Evolutionary conservation across 2,888 invertebrate species (phyloP).

Genomic region (Thelaira solivaga): DNA sequence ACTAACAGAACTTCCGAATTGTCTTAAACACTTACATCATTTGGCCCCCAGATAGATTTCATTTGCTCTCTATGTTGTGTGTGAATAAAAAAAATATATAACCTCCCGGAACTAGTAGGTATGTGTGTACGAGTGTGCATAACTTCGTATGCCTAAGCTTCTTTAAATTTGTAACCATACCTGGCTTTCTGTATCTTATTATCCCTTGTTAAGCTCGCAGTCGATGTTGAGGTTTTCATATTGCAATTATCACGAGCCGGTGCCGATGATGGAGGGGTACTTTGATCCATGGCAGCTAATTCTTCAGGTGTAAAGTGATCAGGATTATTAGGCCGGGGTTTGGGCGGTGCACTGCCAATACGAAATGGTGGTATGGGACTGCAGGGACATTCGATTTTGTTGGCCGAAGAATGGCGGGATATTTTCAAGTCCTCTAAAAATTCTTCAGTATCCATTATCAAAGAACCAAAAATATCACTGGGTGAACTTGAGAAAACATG

Average conservation of each 20-base stretch:
- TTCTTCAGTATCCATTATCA: slow-evolving; percentile 80
- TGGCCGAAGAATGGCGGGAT: slow-evolving; percentile 71
- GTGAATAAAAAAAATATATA: neutral
- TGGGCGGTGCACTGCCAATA: slow-evolving; percentile 79
- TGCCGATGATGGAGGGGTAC: slow-evolving; percentile 78
- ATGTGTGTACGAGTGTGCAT: too few relatives aligned
- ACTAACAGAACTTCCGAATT: neutral
- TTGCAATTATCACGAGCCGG: slow-evolving; percentile 73
- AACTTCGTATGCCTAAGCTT: slow-evolving; percentile 19
- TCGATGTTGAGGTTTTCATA: slow-evolving; percentile 57
- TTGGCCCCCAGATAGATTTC: neutral
- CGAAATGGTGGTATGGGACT: slow-evolving; percentile 80
- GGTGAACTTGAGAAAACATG: slow-evolving; percentile 79
- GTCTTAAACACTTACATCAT: slow-evolving; percentile 19
- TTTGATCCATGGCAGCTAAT: slow-evolving; percentile 73
- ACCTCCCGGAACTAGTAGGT: too few relatives aligned
- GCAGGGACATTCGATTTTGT: slow-evolving; percentile 66
- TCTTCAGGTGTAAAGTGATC: slow-evolving; percentile 76
- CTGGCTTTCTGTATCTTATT: slow-evolving; percentile 64
- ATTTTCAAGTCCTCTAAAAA: slow-evolving; percentile 78
- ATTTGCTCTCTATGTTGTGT: slow-evolving; percentile 1
- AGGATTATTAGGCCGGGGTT: slow-evolving; percentile 73
- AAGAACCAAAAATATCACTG: slow-evolving; percentile 80
- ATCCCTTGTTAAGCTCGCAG: slow-evolving; percentile 67
- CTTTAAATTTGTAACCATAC: slow-evolving; percentile 62